These are phyloP conservation scores for Corythaeola cristata DNA, from an alignment of 2,113 vertebrate species.

Conservation along the genomic window DNA sequence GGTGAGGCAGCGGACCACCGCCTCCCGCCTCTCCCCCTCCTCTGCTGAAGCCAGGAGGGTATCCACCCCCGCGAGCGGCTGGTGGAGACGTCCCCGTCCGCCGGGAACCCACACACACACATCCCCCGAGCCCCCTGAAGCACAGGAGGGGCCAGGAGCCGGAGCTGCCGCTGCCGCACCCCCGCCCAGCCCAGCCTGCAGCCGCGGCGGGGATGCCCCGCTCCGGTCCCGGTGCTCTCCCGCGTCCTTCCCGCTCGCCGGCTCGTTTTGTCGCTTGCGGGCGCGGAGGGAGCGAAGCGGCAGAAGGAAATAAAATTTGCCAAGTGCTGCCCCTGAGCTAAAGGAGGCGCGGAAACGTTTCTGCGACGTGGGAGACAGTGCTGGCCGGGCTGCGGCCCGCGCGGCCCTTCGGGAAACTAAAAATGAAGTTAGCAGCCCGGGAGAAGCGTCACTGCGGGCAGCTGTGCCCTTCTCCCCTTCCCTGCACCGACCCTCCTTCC, in stretches of 20 bases:
- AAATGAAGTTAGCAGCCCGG: neutral
- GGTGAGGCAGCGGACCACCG: accelerated
- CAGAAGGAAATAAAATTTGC: neutral
- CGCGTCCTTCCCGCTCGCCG: accelerated
- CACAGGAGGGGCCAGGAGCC: neutral
- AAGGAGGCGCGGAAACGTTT: neutral
- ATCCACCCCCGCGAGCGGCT: accelerated
- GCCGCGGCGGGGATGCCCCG: too few species aligned
- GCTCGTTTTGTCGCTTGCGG: accelerated
- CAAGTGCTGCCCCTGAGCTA: accelerated
- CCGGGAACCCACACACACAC: neutral
- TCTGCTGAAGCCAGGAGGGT: too few species aligned
- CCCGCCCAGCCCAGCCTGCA: too few species aligned
- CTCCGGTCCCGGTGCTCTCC: neutral
- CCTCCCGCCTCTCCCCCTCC: too few species aligned
- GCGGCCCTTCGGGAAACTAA: neutral
- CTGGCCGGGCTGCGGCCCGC: accelerated
- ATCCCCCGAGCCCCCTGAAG: too few species aligned
- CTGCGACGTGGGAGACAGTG: accelerated
- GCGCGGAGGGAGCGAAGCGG: accelerated
- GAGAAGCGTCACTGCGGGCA: accelerated
- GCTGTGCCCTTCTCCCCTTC: accelerated
- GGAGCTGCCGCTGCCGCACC: neutral
- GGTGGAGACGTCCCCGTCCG: neutral
- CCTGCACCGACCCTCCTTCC: too few species aligned